A percentile compares a stretch with the other conserved stretches of the same genome.
Evolutionary conservation across 2,113 vertebrate species (phyloP).

Genomic region (Syngnathus scovelli): DNA sequence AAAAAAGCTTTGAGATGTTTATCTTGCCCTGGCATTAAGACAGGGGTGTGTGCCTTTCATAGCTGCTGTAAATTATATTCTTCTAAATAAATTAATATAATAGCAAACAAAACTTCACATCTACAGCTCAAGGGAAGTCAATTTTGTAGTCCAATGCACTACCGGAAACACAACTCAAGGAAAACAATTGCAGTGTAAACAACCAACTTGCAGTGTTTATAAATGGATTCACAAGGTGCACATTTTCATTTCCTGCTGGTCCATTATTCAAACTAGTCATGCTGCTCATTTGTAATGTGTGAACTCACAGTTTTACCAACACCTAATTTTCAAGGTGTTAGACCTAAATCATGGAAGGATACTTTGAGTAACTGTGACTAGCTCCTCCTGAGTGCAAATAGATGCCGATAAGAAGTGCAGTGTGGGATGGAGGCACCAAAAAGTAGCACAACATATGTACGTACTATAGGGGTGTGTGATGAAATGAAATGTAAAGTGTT

Average conservation of each 20-base stretch:
- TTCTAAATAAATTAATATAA: too few relatives aligned
- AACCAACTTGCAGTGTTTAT: too few relatives aligned
- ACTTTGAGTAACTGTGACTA: constrained; percentile 44
- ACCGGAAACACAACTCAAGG: too few relatives aligned
- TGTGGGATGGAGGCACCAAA: constrained; percentile 31
- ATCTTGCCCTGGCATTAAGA: too few relatives aligned
- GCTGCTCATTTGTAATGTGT: neutral
- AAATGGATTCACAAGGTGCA: neutral
- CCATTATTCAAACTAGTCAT: neutral
- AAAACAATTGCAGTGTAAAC: too few relatives aligned
- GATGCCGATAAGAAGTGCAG: constrained; percentile 33
- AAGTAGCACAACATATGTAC: constrained; percentile 20
- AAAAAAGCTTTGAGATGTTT: too few relatives aligned
- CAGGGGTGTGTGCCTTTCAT: too few relatives aligned
- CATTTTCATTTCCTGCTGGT: neutral
- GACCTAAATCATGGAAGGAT: constrained; percentile 48
- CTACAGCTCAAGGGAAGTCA: too few relatives aligned
- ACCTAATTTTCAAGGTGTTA: constrained; percentile 3
- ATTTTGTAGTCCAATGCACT: too few relatives aligned
- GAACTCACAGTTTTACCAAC: constrained; percentile 9
- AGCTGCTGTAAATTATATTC: too few relatives aligned
- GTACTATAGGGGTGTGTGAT: constrained; percentile 48
- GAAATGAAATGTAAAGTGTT: constrained; percentile 71
- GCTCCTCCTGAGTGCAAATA: constrained; percentile 19
- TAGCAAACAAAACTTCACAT: too few relatives aligned